Evolutionary conservation across 2,888 invertebrate species (phyloP).

Genomic region (Aporophyla lueneburgensis): DNA sequence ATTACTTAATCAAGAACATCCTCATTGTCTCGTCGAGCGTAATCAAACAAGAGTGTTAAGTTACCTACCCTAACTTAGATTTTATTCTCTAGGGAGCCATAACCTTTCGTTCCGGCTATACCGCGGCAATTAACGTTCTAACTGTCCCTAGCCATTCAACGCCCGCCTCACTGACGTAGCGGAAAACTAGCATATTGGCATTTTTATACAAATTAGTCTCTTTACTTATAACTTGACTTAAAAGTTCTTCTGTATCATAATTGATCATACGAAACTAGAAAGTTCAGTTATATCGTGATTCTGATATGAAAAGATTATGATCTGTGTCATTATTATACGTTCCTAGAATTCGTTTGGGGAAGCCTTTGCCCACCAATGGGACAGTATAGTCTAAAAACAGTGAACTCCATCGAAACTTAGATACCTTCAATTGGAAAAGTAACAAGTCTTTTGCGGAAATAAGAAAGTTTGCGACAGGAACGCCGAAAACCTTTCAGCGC

Average conservation of each 20-base stretch:
- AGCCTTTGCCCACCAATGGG: no score
- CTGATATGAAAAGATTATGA: not conserved
- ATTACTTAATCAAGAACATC: not conserved
- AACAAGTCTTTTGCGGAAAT: not conserved
- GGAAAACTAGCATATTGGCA: not conserved
- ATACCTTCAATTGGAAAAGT: not conserved
- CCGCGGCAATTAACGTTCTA: constrained; percentile 74
- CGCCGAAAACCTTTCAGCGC: not conserved
- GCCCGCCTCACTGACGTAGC: constrained; percentile 8
- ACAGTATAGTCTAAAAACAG: no score
- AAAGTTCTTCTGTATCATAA: not conserved
- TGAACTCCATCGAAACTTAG: not conserved
- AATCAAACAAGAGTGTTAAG: constrained; percentile 17
- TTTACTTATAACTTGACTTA: not conserved
- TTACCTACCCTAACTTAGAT: constrained; percentile 50
- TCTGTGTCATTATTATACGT: not conserved
- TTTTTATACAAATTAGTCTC: not conserved
- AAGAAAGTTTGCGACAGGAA: not conserved
- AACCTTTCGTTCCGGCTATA: constrained; percentile 69
- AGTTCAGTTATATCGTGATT: not conserved
- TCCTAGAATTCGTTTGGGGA: not conserved
- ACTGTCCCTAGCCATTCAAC: constrained; percentile 65
- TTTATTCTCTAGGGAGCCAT: constrained; percentile 58
- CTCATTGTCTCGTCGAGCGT: constrained; percentile 14
- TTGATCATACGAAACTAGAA: not conserved